Evolutionary conservation across 2,797 vertebrate genomes (phyloP).

Genomic region (Psittacula echo): DNA sequence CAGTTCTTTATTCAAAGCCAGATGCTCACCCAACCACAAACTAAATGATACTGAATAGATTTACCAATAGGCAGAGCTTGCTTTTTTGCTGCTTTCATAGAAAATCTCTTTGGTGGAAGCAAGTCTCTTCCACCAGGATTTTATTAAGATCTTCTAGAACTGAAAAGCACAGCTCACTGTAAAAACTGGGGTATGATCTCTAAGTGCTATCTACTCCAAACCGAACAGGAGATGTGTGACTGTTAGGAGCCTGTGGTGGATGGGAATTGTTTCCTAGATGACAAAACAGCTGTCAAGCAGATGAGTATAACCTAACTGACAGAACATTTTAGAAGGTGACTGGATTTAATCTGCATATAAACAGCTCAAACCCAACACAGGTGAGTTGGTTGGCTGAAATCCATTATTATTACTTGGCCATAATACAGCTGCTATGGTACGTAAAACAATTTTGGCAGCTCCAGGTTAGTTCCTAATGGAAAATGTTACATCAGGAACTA

Average conservation of each 20-base stretch:
- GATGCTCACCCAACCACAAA: neutral
- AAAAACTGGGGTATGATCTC: neutral
- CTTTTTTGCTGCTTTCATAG: neutral
- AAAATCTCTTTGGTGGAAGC: neutral
- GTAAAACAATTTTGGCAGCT: slow-evolving; percentile 12
- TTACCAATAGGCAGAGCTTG: neutral
- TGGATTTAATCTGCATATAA: slow-evolving; percentile 6
- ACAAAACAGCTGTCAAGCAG: neutral
- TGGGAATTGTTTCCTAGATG: neutral
- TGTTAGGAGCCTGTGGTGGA: neutral
- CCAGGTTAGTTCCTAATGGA: neutral
- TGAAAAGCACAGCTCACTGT: neutral
- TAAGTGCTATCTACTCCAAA: neutral
- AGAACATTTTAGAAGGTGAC: neutral
- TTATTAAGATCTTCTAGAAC: neutral
- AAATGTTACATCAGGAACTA: neutral
- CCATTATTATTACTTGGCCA: neutral
- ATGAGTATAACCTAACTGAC: neutral
- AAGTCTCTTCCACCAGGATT: neutral
- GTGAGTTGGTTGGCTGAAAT: slow-evolving; percentile 28
- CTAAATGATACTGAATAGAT: neutral
- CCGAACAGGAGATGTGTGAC: accelerated
- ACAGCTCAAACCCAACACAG: neutral
- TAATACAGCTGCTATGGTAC: neutral
- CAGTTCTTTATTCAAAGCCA: neutral